Conservation (phyloP, 2,888 invertebrate species). For the Abrostola tripartita region DNA sequence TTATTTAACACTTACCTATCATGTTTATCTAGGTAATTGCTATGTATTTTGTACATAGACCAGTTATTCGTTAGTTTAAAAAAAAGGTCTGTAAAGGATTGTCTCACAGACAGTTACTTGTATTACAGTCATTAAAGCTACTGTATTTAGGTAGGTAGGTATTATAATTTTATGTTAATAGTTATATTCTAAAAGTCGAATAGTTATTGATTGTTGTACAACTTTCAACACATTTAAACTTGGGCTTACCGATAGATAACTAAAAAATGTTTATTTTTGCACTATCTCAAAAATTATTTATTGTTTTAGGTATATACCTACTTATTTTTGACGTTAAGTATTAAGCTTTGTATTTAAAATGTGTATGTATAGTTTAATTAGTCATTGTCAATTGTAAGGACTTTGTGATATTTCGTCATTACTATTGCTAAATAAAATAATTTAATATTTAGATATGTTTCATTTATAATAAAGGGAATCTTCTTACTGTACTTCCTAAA, state of each 20-base stretch:
- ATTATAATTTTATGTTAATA: slow-evolving; percentile 8
- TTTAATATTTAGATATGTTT: slow-evolving; percentile 51
- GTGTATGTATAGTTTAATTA: slow-evolving; percentile 57
- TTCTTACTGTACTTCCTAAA: background rate
- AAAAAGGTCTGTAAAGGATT: slow-evolving; percentile 1
- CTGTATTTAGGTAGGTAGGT: slow-evolving; percentile 3
- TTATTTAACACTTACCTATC: slow-evolving; percentile 13
- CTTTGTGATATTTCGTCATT: slow-evolving; percentile 82
- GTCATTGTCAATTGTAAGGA: slow-evolving; percentile 76
- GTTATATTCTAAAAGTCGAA: slow-evolving; percentile 9
- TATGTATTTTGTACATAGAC: slow-evolving; percentile 48
- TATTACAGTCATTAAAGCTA: slow-evolving; percentile 3
- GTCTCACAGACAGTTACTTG: background rate
- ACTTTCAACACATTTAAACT: background rate
- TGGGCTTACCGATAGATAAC: background rate
- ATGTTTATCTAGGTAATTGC: slow-evolving; percentile 27
- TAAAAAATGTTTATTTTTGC: slow-evolving; percentile 22
- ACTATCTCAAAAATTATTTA: slow-evolving; percentile 32
- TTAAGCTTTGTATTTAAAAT: slow-evolving; percentile 42
- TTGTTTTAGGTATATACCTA: slow-evolving; percentile 32
- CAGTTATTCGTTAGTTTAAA: slow-evolving; percentile 16
- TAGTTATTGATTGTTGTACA: slow-evolving; percentile 14
- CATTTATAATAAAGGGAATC: background rate
- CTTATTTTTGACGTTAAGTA: slow-evolving; percentile 18
- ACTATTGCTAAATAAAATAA: slow-evolving; percentile 77